A percentile compares a stretch with the other conserved stretches of the same genome.
Conservation (phyloP, 2,888 invertebrate genomes). For the Trichopria drosophilae region DNA sequence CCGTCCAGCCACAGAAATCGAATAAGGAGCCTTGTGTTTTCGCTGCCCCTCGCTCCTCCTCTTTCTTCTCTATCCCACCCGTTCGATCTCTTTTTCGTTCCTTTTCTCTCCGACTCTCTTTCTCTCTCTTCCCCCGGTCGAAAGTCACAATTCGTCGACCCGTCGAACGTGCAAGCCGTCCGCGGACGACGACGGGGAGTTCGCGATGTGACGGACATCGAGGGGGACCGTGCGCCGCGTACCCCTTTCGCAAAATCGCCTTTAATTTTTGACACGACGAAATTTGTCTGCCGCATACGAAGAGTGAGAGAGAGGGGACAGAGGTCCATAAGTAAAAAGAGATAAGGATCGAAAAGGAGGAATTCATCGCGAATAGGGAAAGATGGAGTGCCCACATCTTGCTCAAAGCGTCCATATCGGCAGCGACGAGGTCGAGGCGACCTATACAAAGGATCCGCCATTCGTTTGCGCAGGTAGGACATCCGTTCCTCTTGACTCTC, state of each 20-base stretch:
- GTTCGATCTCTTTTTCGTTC: too few species aligned
- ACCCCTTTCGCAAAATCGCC: slow-evolving; percentile 14
- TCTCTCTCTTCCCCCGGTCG: too few species aligned
- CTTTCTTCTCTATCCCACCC: too few species aligned
- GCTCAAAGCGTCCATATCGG: slow-evolving; percentile 64
- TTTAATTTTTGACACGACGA: background rate
- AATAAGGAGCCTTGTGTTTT: slow-evolving; percentile 2
- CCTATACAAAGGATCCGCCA: slow-evolving; percentile 62
- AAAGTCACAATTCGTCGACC: background rate
- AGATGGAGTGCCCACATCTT: slow-evolving; percentile 74
- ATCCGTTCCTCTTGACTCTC: slow-evolving; percentile 13
- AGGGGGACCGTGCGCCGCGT: slow-evolving; percentile 39
- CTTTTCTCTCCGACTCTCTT: too few species aligned
- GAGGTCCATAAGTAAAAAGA: slow-evolving; percentile 36
- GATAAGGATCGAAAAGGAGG: slow-evolving; percentile 43
- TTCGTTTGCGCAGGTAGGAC: slow-evolving; percentile 66
- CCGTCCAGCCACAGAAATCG: slow-evolving; percentile 2
- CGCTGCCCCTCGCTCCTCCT: too few species aligned
- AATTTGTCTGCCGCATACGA: background rate
- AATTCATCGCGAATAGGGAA: slow-evolving; percentile 38
- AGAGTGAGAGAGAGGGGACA: slow-evolving; percentile 23
- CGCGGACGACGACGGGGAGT: slow-evolving; percentile 4
- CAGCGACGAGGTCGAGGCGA: slow-evolving; percentile 51
- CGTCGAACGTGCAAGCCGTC: slow-evolving; percentile 6
- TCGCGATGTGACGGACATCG: slow-evolving; percentile 47